A percentile compares a stretch with the other conserved stretches of the same genome.
Evolutionary conservation across 2,797 vertebrate genomes (phyloP).

Genomic region (Anguilla marmorata): DNA sequence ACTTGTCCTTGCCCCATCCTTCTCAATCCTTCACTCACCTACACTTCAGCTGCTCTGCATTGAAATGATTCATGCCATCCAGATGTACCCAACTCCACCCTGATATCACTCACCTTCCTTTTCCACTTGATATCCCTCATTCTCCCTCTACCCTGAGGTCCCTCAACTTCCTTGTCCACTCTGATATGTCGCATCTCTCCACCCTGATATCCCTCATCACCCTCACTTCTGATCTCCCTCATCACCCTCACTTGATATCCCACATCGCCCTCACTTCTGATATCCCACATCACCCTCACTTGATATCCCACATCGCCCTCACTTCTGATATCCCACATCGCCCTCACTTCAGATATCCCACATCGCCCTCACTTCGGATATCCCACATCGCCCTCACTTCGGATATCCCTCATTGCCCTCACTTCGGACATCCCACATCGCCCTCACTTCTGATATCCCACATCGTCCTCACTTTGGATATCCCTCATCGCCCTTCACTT

Average conservation of each 20-base stretch:
- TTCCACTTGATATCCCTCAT: neutral
- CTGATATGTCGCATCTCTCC: neutral
- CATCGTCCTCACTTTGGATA: neutral
- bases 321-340: neutral
- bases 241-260: neutral
- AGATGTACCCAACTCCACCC: neutral
- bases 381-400: neutral
- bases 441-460: neutral
- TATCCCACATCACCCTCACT: neutral
- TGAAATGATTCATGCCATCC: neutral
- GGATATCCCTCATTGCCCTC: neutral
- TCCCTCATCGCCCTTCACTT: neutral
- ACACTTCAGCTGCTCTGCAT: neutral
- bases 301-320: neutral
- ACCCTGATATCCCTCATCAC: neutral
- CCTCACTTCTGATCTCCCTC: slow-evolving; percentile 4
- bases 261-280: neutral
- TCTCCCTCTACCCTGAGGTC: neutral
- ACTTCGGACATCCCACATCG: neutral
- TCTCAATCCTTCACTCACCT: neutral
- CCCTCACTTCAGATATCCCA: no score
- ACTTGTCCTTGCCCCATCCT: neutral
- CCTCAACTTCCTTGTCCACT: neutral
- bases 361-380: neutral
- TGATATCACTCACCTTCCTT: neutral